phyloP scores from a whole-genome alignment of 2,888 invertebrate species.

The Euproctis similis region DNA sequence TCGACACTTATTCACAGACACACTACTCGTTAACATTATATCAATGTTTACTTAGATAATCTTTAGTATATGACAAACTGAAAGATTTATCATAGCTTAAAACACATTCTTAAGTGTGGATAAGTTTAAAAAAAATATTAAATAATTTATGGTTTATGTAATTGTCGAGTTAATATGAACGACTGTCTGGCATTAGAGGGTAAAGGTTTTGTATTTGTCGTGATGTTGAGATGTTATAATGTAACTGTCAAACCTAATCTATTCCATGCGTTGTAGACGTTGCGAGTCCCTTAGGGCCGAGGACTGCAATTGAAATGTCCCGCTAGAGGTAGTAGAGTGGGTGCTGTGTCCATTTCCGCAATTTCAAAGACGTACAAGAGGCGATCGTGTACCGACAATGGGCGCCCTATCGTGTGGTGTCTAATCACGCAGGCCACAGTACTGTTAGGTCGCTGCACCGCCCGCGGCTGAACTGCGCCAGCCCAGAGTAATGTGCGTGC shows the following conservation, averaged over 20 bases:
- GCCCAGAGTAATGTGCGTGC: slow-evolving; percentile 68
- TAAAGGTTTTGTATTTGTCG: slow-evolving; percentile 6
- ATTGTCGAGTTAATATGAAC: slow-evolving; percentile 37
- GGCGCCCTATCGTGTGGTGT: slow-evolving; percentile 72
- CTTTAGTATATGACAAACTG: too few species aligned
- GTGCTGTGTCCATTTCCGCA: slow-evolving; percentile 71
- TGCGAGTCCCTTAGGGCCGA: slow-evolving; percentile 30
- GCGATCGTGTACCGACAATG: slow-evolving; percentile 73
- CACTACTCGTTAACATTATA: too few species aligned
- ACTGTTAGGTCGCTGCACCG: slow-evolving; percentile 62
- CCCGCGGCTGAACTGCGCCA: slow-evolving; percentile 38
- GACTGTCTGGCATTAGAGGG: slow-evolving; percentile 8
- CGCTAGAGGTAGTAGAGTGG: slow-evolving; percentile 62
- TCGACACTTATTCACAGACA: too few species aligned
- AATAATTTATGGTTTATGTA: too few species aligned
- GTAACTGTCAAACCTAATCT: slow-evolving; percentile 26
- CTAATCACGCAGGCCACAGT: slow-evolving; percentile 67
- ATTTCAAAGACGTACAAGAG: slow-evolving; percentile 69
- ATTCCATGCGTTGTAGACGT: slow-evolving; percentile 43
- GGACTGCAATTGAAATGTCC: slow-evolving; percentile 71
- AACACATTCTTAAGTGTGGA: too few species aligned
- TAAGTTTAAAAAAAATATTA: too few species aligned
- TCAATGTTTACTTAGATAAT: too few species aligned
- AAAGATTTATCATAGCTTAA: too few species aligned
- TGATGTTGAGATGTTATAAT: slow-evolving; percentile 8